These are phyloP conservation scores for Nannoperca obscura DNA, from an alignment of 2,797 vertebrate genomes.

Conservation along the genomic window DNA sequence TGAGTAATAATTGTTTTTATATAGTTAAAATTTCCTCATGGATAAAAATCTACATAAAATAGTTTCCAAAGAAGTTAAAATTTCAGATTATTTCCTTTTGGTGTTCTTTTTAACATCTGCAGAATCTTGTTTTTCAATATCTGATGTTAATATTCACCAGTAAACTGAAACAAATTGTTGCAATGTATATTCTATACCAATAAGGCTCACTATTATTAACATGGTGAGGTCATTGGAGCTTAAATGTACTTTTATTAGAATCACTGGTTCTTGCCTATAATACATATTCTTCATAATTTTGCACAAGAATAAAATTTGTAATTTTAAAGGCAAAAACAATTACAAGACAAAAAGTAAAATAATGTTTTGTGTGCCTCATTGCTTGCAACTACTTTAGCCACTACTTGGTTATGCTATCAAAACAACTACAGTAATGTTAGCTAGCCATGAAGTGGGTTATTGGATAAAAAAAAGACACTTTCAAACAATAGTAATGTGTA, in stretches of 20 bases:
- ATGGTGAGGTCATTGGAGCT: no score
- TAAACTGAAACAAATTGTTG: background rate
- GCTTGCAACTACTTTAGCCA: background rate
- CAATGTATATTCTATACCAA: background rate
- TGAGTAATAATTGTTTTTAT: background rate
- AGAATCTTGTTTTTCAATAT: background rate
- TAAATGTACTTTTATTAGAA: no score
- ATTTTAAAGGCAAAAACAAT: background rate
- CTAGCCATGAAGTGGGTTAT: background rate
- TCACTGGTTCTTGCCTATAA: no score
- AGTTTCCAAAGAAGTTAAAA: background rate
- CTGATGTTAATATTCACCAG: background rate
- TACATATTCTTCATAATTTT: background rate
- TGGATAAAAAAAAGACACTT: no score
- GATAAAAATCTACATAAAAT: background rate
- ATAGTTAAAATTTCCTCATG: background rate
- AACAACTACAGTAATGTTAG: background rate
- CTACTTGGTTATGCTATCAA: background rate
- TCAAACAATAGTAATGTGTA: background rate
- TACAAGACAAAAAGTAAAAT: background rate
- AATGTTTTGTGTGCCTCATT: background rate
- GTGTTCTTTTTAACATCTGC: background rate
- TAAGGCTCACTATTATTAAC: background rate
- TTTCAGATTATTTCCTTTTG: no score
- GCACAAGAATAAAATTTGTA: background rate